Conservation (phyloP, 2,797 vertebrate genomes). For the Manis crassicaudata region DNA sequence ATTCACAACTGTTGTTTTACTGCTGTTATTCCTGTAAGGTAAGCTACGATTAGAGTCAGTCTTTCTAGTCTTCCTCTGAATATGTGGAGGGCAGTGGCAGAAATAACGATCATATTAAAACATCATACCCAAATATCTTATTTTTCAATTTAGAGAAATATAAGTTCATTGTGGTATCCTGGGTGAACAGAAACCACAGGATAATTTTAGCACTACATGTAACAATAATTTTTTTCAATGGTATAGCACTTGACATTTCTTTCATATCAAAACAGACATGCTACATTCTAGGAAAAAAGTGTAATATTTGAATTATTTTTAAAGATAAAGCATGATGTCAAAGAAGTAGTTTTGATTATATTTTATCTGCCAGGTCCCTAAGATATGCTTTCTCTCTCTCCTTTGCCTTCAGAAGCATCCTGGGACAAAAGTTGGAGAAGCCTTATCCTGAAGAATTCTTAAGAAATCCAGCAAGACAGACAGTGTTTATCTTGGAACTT, state of each 20-base stretch:
- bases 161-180: not conserved
- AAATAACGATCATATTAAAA: slow-evolving; percentile 48
- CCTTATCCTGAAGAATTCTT: not conserved
- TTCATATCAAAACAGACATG: slow-evolving; percentile 5
- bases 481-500: not conserved
- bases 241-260: not conserved
- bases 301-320: not conserved
- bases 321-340: not conserved
- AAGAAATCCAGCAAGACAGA: not conserved
- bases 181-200: not conserved
- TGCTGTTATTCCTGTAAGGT: not conserved
- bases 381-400: not conserved
- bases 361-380: not conserved
- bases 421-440: not conserved
- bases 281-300: not conserved
- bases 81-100: not conserved
- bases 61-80: not conserved
- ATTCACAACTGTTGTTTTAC: not conserved
- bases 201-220: not conserved
- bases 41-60: not conserved
- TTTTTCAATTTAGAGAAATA: slow-evolving; percentile 33
- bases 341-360: not conserved
- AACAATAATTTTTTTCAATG: slow-evolving; percentile 25
- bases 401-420: not conserved
- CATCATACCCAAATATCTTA: slow-evolving; percentile 19